Evolutionary conservation across 1,140 invertebrate genomes (phyloP).

Genomic region (Cyclargus thomasi): DNA sequence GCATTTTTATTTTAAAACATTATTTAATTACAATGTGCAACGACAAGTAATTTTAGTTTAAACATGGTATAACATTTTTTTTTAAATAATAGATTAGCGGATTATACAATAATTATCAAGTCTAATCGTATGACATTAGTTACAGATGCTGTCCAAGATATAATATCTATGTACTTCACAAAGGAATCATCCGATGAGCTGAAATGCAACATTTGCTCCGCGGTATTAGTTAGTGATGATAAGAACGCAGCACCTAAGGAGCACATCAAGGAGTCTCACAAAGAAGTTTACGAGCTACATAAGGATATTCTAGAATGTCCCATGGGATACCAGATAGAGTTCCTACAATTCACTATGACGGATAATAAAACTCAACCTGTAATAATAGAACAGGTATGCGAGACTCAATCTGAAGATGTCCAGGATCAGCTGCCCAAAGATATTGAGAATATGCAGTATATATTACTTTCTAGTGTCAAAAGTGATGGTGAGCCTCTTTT

Average conservation of each 20-base stretch:
- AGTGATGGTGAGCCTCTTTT: not conserved
- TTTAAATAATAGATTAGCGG: too few species aligned
- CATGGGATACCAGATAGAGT: slow-evolving; percentile 60
- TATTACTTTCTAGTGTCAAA: slow-evolving; percentile 31
- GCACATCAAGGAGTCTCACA: slow-evolving; percentile 46
- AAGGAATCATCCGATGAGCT: slow-evolving; percentile 34
- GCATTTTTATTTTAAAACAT: too few species aligned
- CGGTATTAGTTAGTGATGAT: slow-evolving; percentile 29
- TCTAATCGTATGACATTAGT: slow-evolving; percentile 9
- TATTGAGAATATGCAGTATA: slow-evolving; percentile 35
- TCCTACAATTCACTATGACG: slow-evolving; percentile 53
- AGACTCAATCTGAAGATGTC: slow-evolving; percentile 21
- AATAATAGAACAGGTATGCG: slow-evolving; percentile 47
- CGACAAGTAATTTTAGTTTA: too few species aligned
- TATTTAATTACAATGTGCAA: too few species aligned
- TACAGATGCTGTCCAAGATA: slow-evolving; percentile 40
- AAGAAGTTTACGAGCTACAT: slow-evolving; percentile 54
- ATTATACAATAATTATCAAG: too few species aligned
- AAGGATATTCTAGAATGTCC: slow-evolving; percentile 43
- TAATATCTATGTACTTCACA: slow-evolving; percentile 53
- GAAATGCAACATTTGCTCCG: slow-evolving; percentile 59
- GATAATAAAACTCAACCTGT: slow-evolving; percentile 41
- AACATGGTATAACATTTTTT: too few species aligned
- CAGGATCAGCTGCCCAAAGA: slow-evolving; percentile 21
- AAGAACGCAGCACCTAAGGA: slow-evolving; percentile 41